Conservation (phyloP, 2,888 invertebrate species). For the Plebejus melissa region DNA sequence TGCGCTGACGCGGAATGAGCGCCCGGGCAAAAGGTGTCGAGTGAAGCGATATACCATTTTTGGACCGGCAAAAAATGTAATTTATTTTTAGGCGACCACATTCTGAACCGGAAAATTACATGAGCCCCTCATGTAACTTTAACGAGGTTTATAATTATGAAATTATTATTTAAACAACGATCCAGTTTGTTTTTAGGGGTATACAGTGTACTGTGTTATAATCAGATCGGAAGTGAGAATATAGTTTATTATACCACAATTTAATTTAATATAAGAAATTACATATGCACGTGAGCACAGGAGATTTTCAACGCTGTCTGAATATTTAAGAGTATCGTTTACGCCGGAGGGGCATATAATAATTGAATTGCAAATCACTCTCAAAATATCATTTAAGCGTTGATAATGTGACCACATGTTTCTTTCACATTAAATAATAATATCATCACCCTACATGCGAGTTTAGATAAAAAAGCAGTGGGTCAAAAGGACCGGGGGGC, state of each 20-base stretch:
- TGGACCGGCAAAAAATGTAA: constrained; percentile 33
- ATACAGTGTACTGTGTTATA: neutral
- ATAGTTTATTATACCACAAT: neutral
- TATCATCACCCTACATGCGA: constrained; percentile 47
- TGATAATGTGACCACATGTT: constrained; percentile 71
- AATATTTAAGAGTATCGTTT: constrained; percentile 24
- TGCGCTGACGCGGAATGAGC: constrained; percentile 69
- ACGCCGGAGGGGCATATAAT: constrained; percentile 49
- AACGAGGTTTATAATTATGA: constrained; percentile 1
- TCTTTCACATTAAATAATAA: constrained; percentile 69
- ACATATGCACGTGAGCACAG: constrained; percentile 16
- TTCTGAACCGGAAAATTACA: constrained; percentile 20
- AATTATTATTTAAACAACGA: neutral
- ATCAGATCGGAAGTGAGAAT: neutral
- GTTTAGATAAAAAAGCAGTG: constrained; percentile 27
- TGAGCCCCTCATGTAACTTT: neutral
- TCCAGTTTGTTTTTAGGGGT: neutral
- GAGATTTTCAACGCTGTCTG: constrained; percentile 21
- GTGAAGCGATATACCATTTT: constrained; percentile 48
- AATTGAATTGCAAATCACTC: constrained; percentile 67
- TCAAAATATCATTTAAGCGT: constrained; percentile 71
- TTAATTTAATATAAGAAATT: constrained; percentile 14
- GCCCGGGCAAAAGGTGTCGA: constrained; percentile 57
- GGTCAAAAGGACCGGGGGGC: constrained; percentile 42
- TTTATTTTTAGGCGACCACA: constrained; percentile 18